These are phyloP conservation scores for Egretta garzetta DNA, from an alignment of 2,113 vertebrate species.

Conservation along the genomic window DNA sequence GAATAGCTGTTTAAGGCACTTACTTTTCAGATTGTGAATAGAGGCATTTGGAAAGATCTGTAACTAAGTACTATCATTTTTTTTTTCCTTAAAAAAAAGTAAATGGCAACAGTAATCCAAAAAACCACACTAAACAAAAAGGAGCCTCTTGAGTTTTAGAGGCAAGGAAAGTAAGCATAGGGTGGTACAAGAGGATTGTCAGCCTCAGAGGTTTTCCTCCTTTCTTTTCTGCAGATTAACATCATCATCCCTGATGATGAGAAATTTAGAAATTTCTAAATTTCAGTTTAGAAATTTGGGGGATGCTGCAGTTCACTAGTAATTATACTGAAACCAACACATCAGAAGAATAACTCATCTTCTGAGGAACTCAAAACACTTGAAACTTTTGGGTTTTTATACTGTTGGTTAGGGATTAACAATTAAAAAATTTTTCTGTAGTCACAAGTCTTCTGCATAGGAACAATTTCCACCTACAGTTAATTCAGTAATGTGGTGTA, in stretches of 20 bases:
- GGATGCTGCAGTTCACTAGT: background rate
- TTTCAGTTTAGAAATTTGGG: background rate
- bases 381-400: background rate
- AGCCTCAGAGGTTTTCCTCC: background rate
- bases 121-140: background rate
- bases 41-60: background rate
- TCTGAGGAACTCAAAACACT: background rate
- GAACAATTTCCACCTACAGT: accelerated
- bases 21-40: background rate
- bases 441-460: background rate
- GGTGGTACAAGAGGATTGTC: background rate
- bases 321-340: background rate
- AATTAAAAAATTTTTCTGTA: background rate
- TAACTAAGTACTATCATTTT: background rate
- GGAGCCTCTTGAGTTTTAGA: background rate
- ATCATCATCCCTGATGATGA: background rate
- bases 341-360: background rate
- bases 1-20: background rate
- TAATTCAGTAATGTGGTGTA: background rate
- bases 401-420: background rate
- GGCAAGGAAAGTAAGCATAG: background rate
- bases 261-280: background rate
- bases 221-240: background rate
- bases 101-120: background rate
- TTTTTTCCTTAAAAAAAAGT: background rate